These are phyloP conservation scores for Athene cunicularia DNA, from an alignment of 2,113 vertebrate genomes.

Conservation along the genomic window DNA sequence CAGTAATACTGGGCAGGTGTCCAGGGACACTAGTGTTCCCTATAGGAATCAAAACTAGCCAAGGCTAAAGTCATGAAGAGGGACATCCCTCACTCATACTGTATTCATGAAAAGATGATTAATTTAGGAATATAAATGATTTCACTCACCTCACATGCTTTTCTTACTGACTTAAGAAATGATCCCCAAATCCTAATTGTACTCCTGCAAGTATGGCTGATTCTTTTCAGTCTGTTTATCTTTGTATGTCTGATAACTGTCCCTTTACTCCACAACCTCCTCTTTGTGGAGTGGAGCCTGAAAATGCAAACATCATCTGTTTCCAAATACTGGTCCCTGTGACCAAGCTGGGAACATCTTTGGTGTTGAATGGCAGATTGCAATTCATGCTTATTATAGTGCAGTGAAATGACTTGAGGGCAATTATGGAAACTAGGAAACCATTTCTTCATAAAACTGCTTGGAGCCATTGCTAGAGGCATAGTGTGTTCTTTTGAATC, in stretches of 20 bases:
- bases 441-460: neutral
- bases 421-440: neutral
- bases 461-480: neutral
- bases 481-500: neutral
- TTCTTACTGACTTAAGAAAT: neutral
- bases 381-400: neutral
- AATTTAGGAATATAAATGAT: neutral
- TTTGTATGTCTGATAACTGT: neutral
- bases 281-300: neutral
- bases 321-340: neutral
- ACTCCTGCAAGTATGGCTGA: neutral
- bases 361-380: neutral
- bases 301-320: neutral
- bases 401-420: neutral
- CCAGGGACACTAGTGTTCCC: neutral
- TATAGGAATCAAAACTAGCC: neutral
- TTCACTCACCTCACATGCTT: neutral
- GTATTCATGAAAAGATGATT: neutral
- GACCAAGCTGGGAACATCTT: neutral
- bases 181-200: neutral
- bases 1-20: fast-evolving
- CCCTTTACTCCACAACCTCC: neutral
- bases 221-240: neutral
- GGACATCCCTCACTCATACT: neutral
- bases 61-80: neutral